Base-by-base conservation (phyloP, 2,888 invertebrate species). In the Amaurobius ferox region DNA sequence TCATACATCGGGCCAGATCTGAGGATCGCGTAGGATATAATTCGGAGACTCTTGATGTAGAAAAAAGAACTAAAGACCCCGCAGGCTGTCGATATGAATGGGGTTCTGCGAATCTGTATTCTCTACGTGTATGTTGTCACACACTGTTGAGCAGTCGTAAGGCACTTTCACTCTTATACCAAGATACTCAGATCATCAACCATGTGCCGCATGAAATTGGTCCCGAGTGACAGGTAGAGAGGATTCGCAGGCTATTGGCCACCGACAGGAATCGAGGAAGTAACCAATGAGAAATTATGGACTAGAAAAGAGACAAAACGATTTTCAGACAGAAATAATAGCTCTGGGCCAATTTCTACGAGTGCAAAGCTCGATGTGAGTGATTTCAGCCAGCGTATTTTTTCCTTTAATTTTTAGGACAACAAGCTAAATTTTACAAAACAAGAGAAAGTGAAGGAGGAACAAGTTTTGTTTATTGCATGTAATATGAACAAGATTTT, bases 91-190 rank as follows among this genome's bases (percentile, higher is more conserved):
- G n/a, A n/a, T n/a, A 35, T 35, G 5, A 35, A 35, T 9, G 5
- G 35, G 5, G 35, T 35, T 35, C 35, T 7, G 9, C 5, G 9
- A 35, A 9, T 35, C 5, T 35, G 9, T 35, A 7, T 44, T 44
- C 44, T 7, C n/a, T 44, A 9, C 44, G 16, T 19, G 48, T 66
- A 48, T 39, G 23, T 23, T 48, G 76, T 76, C 67, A 76, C 76
- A 76, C 23, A 23, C 48, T 66, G 67, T 23, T 76, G 76, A 67
- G 19, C 76, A 76, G 28, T 29, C 26, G 73, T n/a, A 40, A 76
- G 66, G 23, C 40, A 26, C 26, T 26, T n/a, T 39, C 23, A 35
- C 48, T 26, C 30, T 64, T 16, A n/a, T 64, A 29, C n/a, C 23
- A 3, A 64, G 29, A 29, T 11, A 29, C 29, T 13, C 11, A 30